These are phyloP conservation scores for Alentia gelatinosa DNA, from an alignment of 2,888 invertebrate species.

Conservation along the genomic window DNA sequence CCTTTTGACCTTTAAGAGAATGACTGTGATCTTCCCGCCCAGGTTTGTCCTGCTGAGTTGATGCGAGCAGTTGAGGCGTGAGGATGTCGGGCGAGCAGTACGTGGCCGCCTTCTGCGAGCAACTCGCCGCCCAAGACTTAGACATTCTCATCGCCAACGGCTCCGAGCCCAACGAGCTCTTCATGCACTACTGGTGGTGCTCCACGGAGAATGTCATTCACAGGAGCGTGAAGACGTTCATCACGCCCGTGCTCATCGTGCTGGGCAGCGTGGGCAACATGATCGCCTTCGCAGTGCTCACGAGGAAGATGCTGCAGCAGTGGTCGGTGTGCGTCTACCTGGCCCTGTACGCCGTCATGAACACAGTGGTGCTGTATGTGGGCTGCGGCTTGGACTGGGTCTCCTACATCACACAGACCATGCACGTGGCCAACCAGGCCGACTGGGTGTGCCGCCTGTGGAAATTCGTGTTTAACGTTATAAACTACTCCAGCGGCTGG, in stretches of 20 bases:
- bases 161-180: background rate
- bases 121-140: background rate
- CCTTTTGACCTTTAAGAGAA: no score
- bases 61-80: no score
- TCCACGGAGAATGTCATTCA: constrained; percentile 6
- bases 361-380: constrained; percentile 71
- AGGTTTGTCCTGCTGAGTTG: no score
- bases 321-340: constrained; percentile 74
- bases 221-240: constrained; percentile 35
- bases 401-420: constrained; percentile 68
- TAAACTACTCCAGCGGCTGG: constrained; percentile 74
- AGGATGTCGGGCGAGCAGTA: background rate
- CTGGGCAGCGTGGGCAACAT: constrained; percentile 74
- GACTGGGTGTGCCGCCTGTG: constrained; percentile 76
- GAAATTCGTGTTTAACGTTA: constrained; percentile 73
- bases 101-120: constrained; percentile 7
- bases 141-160: constrained; percentile 6
- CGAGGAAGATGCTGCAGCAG: constrained; percentile 68
- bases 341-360: constrained; percentile 71
- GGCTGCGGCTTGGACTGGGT: constrained; percentile 74
- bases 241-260: constrained; percentile 71
- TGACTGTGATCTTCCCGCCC: no score
- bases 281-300: constrained; percentile 69
- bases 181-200: constrained; percentile 53
- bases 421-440: constrained; percentile 68